Percentiles rank a stretch among this genome's conserved stretches.
Evolutionary conservation across 2,113 vertebrate species (phyloP).

Genomic region (Indicator maculatus): DNA sequence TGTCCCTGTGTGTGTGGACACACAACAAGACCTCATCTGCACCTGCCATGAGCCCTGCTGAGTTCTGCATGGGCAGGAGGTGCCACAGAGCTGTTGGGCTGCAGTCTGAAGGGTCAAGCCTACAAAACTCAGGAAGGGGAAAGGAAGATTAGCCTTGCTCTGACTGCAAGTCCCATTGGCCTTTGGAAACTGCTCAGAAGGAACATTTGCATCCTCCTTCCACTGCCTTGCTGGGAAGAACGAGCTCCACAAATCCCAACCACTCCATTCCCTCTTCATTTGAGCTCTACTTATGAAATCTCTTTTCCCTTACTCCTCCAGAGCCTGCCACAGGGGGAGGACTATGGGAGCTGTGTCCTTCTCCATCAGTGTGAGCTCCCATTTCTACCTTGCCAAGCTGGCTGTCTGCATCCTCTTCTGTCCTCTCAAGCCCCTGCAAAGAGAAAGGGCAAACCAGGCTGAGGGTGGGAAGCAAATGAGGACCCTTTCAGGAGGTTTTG

Average conservation of each 20-base stretch:
- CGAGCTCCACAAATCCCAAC: conserved; percentile 5
- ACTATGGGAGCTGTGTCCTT: background rate
- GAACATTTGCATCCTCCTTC: conserved; percentile 22
- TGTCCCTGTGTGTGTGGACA: background rate
- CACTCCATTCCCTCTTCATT: background rate
- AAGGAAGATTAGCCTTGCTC: background rate
- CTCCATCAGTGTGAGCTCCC: conserved; percentile 67
- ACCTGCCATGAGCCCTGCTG: background rate
- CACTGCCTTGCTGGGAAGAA: background rate
- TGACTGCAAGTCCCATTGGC: background rate
- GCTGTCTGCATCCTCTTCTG: background rate
- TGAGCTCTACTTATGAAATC: background rate
- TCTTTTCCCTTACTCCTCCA: conserved; percentile 3
- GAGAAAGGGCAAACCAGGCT: background rate
- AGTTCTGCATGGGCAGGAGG: background rate
- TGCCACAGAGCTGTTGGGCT: background rate
- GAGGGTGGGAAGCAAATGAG: background rate
- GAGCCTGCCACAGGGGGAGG: background rate
- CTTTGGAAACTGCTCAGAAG: background rate
- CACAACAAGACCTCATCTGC: background rate
- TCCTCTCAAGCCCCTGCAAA: background rate
- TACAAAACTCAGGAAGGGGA: background rate
- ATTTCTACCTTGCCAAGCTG: conserved; percentile 52
- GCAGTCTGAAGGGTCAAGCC: background rate
- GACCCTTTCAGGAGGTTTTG: background rate